Evolutionary conservation across 2,797 vertebrate genomes (phyloP).

Genomic region (Antennarius maculatus): DNA sequence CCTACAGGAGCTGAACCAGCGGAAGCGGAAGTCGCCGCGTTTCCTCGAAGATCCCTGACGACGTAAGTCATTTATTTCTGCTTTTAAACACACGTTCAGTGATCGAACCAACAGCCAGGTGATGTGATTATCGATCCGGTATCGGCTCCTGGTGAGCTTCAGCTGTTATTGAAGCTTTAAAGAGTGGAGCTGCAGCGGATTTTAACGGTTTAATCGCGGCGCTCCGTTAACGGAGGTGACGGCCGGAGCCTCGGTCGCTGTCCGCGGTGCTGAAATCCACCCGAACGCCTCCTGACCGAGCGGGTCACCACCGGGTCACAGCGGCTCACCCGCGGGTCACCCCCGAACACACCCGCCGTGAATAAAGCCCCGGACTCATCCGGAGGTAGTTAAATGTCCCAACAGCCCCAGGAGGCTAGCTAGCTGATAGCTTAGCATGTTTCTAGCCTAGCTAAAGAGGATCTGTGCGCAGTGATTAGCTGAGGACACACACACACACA

Average conservation of each 20-base stretch:
- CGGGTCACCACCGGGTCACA: no score
- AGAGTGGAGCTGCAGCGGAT: no score
- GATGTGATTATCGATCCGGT: no score
- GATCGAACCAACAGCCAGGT: fast-evolving
- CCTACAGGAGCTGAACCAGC: conserved; percentile 34
- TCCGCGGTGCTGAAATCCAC: conserved; percentile 74
- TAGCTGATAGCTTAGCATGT: conserved; percentile 57
- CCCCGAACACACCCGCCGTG: neutral
- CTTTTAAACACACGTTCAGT: neutral
- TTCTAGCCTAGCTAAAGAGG: conserved; percentile 15
- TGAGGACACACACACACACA: neutral
- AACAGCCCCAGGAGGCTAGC: conserved; percentile 3
- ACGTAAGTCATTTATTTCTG: conserved; percentile 41
- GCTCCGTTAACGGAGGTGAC: conserved; percentile 54
- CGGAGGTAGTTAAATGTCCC: neutral
- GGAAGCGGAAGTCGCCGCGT: conserved; percentile 69
- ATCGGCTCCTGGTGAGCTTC: no score
- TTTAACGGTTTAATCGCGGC: conserved; percentile 13
- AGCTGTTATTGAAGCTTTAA: no score
- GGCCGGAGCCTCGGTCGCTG: conserved; percentile 58
- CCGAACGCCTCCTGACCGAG: neutral
- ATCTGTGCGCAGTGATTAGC: conserved; percentile 33
- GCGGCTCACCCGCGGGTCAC: no score
- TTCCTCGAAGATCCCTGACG: conserved; percentile 59
- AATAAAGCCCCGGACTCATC: fast-evolving